Evolutionary conservation across 2,888 invertebrate species (phyloP), one percentile per base, ranked within the genome.

Genomic region (Punctoribates punctum): DNA sequence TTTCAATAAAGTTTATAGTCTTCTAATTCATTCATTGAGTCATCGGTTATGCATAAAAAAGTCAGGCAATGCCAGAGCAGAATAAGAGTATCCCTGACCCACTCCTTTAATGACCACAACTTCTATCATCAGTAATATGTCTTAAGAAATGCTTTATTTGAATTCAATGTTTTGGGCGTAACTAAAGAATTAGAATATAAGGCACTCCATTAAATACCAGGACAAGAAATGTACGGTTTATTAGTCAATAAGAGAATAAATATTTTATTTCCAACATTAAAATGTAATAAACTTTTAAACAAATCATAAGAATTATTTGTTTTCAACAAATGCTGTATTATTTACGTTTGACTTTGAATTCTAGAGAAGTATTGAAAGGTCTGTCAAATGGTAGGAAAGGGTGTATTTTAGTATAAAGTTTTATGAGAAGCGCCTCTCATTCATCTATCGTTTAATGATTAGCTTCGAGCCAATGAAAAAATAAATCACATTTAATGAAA

Each of bases 41-140:
- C 60, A 60, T 13, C 27, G 8, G 60, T 27, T 60, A 57, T 57
- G 25, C 57, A 57, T n/a, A n/a, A n/a, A 54, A 20, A 20, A 23
- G 13, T 13, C 9, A 23, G 57, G 8, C 57, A n/a, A 8, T 54
- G 42, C 8, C 42, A 42, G 13, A 42, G 11, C 11, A n/a, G 25
- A 20, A n/a, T 54, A 20, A 34, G 2, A 38, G 17, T 13, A 42
- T 42, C 67, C 67, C 38, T 67, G 67, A 67, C 67, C 67, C 34
- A 67, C 67, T 67, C 67, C 42, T 29, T 38, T 67, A 42, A 67
- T 42, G 67, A 60, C 29, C 60, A 60, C 60, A 57, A 20, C 13
- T 13, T 57, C 57, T 29, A 42, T 42, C 42, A 42, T 42, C 42
- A 57, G 60, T 60, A 23, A 60, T 60, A 20, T 20, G 51, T 60